These are phyloP conservation scores for Whitmania pigra DNA, from an alignment of 1,140 invertebrate species.

Conservation along the genomic window DNA sequence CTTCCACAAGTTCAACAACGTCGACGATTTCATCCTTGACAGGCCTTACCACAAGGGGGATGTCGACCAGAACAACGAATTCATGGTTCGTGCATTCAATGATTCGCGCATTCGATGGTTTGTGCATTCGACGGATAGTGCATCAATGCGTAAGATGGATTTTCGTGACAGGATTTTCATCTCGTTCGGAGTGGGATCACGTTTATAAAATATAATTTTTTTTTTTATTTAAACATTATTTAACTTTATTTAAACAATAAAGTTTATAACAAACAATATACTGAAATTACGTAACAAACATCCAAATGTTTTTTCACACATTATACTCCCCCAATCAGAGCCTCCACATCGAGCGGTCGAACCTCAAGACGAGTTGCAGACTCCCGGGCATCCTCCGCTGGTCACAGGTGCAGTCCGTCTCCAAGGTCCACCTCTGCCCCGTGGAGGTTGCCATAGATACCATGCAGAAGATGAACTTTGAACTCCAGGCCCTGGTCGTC, in stretches of 20 bases:
- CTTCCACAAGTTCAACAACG: constrained; percentile 36
- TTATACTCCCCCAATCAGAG: constrained; percentile 28
- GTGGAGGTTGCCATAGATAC: constrained; percentile 34
- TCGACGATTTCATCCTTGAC: constrained; percentile 37
- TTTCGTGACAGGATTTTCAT: too few species aligned
- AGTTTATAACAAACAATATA: background rate
- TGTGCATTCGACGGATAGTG: too few species aligned
- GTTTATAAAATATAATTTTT: too few species aligned
- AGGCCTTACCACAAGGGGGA: constrained; percentile 34
- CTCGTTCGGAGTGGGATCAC: too few species aligned
- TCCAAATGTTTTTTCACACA: background rate
- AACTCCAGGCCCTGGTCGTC: constrained; percentile 28
- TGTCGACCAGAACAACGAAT: constrained; percentile 35
- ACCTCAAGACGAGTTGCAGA: constrained; percentile 32
- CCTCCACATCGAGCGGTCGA: constrained; percentile 34
- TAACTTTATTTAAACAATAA: too few species aligned
- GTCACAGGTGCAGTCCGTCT: constrained; percentile 32
- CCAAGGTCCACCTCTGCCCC: constrained; percentile 29
- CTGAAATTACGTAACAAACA: background rate
- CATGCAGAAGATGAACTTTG: constrained; percentile 31
- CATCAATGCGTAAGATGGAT: too few species aligned
- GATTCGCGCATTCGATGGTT: too few species aligned
- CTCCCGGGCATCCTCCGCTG: constrained; percentile 38
- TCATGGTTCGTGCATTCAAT: constrained; percentile 30
- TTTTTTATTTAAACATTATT: too few species aligned